Percentiles rank a stretch among this genome's conserved stretches.
Conservation (phyloP, 2,888 invertebrate species). For the Dasysyrphus albostriatus region DNA sequence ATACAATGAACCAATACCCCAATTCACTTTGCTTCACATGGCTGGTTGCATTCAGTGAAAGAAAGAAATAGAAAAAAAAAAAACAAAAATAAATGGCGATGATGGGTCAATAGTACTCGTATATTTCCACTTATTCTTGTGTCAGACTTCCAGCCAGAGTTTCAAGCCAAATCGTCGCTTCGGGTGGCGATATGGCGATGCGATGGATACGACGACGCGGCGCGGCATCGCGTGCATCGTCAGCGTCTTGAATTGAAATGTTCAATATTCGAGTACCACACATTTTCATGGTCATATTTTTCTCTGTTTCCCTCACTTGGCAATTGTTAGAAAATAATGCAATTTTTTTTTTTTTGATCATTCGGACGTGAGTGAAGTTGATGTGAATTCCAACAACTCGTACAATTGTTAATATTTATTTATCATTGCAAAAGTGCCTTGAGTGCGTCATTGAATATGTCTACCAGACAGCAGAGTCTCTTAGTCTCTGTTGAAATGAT, state of each 20-base stretch:
- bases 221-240: slow-evolving; percentile 19
- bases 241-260: slow-evolving; percentile 27
- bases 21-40: slow-evolving; percentile 61
- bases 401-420: slow-evolving; percentile 7
- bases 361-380: slow-evolving; percentile 32
- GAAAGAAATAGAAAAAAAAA: slow-evolving; percentile 15
- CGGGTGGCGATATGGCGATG: neutral
- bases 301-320: slow-evolving; percentile 4
- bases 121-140: slow-evolving; percentile 15
- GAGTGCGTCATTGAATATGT: slow-evolving; percentile 16
- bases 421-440: slow-evolving; percentile 11
- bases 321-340: neutral
- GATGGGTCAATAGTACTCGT: slow-evolving; percentile 39
- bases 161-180: neutral
- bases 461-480: neutral
- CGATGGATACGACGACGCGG: too few relatives aligned
- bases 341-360: neutral
- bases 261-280: slow-evolving; percentile 27
- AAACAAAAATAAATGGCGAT: slow-evolving; percentile 29
- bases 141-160: neutral
- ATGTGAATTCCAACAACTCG: slow-evolving; percentile 8
- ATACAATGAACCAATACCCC: slow-evolving; percentile 56
- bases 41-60: slow-evolving; percentile 51
- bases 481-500: neutral
- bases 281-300: slow-evolving; percentile 41